phyloP scores from a whole-genome alignment of 2,888 invertebrate genomes.

The Morinoia aosen region DNA sequence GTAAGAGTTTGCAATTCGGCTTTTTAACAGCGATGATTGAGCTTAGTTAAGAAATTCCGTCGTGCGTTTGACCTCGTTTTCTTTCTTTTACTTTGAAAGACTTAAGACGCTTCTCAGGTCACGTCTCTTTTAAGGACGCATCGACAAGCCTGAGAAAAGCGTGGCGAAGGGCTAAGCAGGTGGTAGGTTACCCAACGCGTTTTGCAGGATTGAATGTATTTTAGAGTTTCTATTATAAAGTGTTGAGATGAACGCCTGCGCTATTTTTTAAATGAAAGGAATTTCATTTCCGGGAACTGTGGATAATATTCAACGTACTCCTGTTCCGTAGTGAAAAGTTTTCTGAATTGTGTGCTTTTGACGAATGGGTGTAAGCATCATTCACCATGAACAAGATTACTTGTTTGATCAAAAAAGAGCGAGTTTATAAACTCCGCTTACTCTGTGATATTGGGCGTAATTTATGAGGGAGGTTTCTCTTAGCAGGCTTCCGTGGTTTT shows the following conservation, averaged over 20 bases:
- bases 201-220: not conserved
- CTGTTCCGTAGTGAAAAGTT: not conserved
- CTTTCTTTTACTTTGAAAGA: not conserved
- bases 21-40: not conserved
- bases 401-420: slow-evolving; percentile 23
- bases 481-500: not conserved
- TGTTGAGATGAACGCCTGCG: not conserved
- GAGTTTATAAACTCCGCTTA: not conserved
- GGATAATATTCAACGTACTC: not conserved
- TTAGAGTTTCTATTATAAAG: not conserved
- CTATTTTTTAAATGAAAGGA: not conserved
- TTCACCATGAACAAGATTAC: not conserved
- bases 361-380: not conserved
- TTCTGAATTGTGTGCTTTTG: not conserved
- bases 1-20: not conserved
- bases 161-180: no score
- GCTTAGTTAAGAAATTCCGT: not conserved
- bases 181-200: no score
- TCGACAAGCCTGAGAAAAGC: not conserved
- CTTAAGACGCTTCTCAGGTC: not conserved
- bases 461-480: not conserved
- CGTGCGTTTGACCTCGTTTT: not conserved
- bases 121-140: no score
- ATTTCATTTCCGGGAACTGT: not conserved
- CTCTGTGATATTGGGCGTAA: slow-evolving; percentile 50